Evolutionary conservation across 2,113 vertebrate species (phyloP).

Genomic region (Mesoclemmys tuberculata): DNA sequence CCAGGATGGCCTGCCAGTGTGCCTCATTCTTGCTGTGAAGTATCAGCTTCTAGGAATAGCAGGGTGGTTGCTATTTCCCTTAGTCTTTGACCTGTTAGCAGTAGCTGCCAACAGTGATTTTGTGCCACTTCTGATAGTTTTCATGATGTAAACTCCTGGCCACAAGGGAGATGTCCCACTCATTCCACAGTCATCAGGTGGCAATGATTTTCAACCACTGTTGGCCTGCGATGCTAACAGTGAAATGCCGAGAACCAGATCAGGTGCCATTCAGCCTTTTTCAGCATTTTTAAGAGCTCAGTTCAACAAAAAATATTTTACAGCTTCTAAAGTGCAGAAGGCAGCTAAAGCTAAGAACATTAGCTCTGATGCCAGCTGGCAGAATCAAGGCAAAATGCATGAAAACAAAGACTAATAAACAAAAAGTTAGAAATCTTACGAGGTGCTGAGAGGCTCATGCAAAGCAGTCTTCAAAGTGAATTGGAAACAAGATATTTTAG

Average conservation of each 20-base stretch:
- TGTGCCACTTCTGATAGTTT: background rate
- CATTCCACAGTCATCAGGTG: slow-evolving; percentile 48
- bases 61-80: background rate
- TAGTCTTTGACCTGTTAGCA: slow-evolving; percentile 28
- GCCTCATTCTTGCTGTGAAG: background rate
- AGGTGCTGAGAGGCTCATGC: background rate
- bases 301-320: background rate
- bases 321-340: background rate
- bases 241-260: background rate
- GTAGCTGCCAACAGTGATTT: background rate
- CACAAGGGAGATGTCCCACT: background rate
- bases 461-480: slow-evolving; percentile 15
- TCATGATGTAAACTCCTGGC: slow-evolving; percentile 33
- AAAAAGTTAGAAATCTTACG: slow-evolving; percentile 13
- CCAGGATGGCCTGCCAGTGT: background rate
- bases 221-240: background rate
- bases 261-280: background rate
- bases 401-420: background rate
- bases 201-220: slow-evolving; percentile 23
- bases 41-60: background rate
- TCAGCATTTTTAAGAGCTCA: background rate
- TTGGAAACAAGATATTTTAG: background rate
- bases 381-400: background rate
- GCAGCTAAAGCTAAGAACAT: background rate
- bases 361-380: background rate